A percentile compares a stretch with the other conserved stretches of the same genome.
Evolutionary conservation across 2,113 vertebrate genomes (phyloP).

Genomic region (Gopherus evgoodei): DNA sequence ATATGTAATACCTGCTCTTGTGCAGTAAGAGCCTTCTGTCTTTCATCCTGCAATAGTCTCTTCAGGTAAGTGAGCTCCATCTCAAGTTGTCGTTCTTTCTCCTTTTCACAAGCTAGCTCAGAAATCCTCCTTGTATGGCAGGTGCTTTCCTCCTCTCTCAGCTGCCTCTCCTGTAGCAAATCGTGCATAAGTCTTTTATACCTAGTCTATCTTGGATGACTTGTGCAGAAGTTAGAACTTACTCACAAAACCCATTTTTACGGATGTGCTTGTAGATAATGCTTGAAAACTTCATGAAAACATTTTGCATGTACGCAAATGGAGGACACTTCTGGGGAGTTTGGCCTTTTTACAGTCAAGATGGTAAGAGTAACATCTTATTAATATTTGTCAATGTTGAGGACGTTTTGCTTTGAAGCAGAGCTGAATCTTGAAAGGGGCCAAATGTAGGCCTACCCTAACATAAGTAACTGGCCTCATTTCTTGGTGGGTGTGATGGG

Average conservation of each 20-base stretch:
- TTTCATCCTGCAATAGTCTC: conserved; percentile 27
- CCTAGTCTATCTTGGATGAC: not conserved
- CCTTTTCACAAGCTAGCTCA: not conserved
- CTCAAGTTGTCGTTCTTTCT: conserved; percentile 43
- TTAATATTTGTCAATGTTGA: not conserved
- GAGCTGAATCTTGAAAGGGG: not conserved
- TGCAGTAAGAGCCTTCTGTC: conserved; percentile 1
- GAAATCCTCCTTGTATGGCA: conserved; percentile 49
- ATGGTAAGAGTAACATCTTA: not conserved
- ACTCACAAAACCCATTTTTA: not conserved
- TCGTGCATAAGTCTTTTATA: not conserved
- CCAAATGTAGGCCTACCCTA: not conserved
- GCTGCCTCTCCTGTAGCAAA: conserved; percentile 30
- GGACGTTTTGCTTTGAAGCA: not conserved
- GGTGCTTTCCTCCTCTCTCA: conserved; percentile 5
- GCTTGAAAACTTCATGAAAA: not conserved
- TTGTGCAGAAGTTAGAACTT: not conserved
- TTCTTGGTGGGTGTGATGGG: not conserved
- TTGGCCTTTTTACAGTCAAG: not conserved
- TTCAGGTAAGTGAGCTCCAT: conserved; percentile 15
- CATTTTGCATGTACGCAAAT: not conserved
- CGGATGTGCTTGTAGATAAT: not conserved
- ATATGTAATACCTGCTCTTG: not conserved
- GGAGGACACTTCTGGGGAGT: not conserved
- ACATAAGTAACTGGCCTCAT: not conserved